Conservation (phyloP, 2,888 invertebrate genomes). For the Mimachlamys varia region DNA sequence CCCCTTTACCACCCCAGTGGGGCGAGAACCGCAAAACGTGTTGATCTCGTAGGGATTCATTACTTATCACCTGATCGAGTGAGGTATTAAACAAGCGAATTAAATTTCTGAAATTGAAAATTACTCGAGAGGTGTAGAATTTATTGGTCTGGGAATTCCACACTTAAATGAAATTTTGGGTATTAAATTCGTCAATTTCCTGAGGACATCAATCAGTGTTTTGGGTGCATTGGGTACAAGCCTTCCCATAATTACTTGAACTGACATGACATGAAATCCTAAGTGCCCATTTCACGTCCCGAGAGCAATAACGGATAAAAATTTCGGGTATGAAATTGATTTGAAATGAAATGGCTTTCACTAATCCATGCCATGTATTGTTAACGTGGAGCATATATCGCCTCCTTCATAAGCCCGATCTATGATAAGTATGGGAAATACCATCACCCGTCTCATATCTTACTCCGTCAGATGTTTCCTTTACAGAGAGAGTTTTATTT, state of each 20-base stretch:
- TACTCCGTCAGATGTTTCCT: background rate
- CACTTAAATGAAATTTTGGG: background rate
- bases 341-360: slow-evolving; percentile 20
- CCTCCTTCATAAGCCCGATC: background rate
- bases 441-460: background rate
- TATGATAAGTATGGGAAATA: background rate
- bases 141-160: background rate
- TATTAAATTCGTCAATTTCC: background rate
- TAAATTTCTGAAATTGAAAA: background rate
- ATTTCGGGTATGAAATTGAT: background rate
- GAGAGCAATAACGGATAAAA: background rate
- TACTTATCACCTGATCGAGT: background rate
- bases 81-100: background rate
- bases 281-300: background rate
- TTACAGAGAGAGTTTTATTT: background rate
- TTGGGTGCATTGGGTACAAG: background rate
- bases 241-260: background rate
- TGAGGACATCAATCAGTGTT: background rate
- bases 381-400: background rate
- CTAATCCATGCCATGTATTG: background rate
- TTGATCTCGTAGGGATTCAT: background rate
- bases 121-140: background rate
- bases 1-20: no score
- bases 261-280: background rate
- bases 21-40: background rate